Base-by-base conservation (phyloP, 2,113 vertebrate species). In the Rynchops niger region DNA sequence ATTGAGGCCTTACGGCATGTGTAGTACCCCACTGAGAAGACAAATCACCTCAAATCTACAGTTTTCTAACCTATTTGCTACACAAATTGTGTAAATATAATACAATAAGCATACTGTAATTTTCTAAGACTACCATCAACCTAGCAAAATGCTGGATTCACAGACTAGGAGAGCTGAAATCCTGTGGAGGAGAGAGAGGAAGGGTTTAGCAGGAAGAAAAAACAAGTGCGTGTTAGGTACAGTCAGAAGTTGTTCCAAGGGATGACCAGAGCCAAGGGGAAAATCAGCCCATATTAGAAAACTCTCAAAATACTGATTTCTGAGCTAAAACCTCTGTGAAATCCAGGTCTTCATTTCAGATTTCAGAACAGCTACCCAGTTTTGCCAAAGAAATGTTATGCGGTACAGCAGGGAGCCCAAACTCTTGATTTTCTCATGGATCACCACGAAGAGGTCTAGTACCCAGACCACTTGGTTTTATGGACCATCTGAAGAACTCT, bases 1-100 rank as follows among this genome's bases (percentile, higher is more conserved):
- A 9, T 0, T 17, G 26, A 19, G 58, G 20, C 49, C 43, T 50
- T 25, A 14, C 0, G 2, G n/a, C 50, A 43, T 2, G 6, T 15
- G 22, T 1, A 70, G 29, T 29, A 52, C 30, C 15, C 58, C 61
- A 58, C 9, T 3, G 38, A 50, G 61, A 55, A 63, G 12, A 88
- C 12, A 92, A 55, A 83, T 34, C 34, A 62, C 34, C 50, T 65
- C 67, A n/a, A 27, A 49, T 30, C 40, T 23, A 34, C 13, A 25
- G 34, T 20, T 22, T 9, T 58, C 52, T 77, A 78, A 72, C 11
- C 43, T 47, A n/a, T 36, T 40, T 66, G 19, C 45, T 78, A 30
- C 7, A 62, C 23, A 27, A 81, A 70, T 14, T 49, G 30, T 9
- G 38, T 21, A 22, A 6, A 9, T 52, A 15, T 19, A 65, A 80